Evolutionary conservation across 2,888 invertebrate species (phyloP).

Genomic region (Deilephila elpenor): DNA sequence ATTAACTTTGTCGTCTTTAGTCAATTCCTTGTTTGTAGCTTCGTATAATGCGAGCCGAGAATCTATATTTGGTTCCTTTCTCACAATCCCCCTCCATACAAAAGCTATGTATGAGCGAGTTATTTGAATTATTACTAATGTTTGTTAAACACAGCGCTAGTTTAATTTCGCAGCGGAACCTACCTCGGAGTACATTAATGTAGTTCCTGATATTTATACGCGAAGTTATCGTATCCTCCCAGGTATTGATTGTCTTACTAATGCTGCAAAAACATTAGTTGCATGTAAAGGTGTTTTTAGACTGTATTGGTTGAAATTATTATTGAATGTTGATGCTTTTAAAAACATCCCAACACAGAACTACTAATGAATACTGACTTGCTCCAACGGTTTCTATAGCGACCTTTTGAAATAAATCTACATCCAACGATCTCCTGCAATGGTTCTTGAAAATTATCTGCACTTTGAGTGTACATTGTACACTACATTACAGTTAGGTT

Average conservation of each 20-base stretch:
- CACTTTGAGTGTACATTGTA: no score
- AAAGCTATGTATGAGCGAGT: slow-evolving; percentile 17
- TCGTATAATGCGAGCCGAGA: background rate
- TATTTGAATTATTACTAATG: slow-evolving; percentile 23
- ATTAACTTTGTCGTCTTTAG: slow-evolving; percentile 6
- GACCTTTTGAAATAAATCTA: background rate
- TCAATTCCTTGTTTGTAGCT: background rate
- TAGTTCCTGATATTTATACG: slow-evolving; percentile 13
- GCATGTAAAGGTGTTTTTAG: no score
- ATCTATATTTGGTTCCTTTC: slow-evolving; percentile 4
- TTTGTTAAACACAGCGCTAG: slow-evolving; percentile 2
- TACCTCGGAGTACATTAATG: slow-evolving; percentile 7
- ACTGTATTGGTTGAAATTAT: no score
- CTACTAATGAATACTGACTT: background rate
- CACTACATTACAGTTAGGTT: no score
- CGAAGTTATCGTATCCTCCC: slow-evolving; percentile 11
- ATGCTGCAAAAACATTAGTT: slow-evolving; percentile 21
- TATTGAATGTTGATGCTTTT: no score
- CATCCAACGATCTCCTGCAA: no score
- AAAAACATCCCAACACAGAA: no score
- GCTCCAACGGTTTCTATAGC: no score
- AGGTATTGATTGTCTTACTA: background rate
- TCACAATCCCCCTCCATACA: background rate
- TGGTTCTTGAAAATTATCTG: no score
- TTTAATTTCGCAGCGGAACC: slow-evolving; percentile 7